Base-by-base conservation (phyloP, 2,797 vertebrate species). In the Darevskia mixta region DNA sequence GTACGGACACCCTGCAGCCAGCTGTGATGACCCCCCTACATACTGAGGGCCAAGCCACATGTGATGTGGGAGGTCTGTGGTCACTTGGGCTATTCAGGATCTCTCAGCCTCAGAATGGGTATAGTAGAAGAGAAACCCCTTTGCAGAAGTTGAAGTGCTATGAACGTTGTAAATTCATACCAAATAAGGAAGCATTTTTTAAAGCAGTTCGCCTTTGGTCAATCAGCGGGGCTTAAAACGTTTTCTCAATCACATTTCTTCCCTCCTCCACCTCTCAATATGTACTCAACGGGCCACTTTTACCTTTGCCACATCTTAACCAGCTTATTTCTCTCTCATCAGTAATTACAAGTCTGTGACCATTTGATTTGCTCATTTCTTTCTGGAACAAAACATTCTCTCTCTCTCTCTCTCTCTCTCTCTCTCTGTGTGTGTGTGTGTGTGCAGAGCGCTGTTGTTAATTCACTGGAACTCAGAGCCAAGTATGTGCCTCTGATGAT, bases 321-420 rank as follows among this genome's bases (percentile, higher is more conserved):
- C 64, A 58, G 41, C 69, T 78, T 73, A 80, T 79, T 82, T 78
- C 78, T 86, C 49, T 49, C 81, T 79, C 2, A 43, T 64, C 49
- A 27, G 0, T 32, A 71, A 82, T 86, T 84, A 91, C 0, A 0
- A 77, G 77, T 87, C 69, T 79, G 61, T 49, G 17, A 49, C 88
- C 88, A 87, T 86, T 73, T 82, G 27, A 79, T 75, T 88, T 88
- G 45, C 61, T 25, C 4, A 78, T 66, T 89, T 89, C 75, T 85
- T 17, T 9, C 38, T 90, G 43, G 82, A 91, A 93, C 87, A 91
- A 90, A 92, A 93, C 83, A 78, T 25, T 23, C n/a, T 69, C 5
- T 32, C 49, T 45, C 45, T 45, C 45, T 45, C 9, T 45, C 0
- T 45, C 43, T 45, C 43, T 81, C 85, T 38, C 35, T 35, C 35